Base-by-base conservation (phyloP, 2,113 vertebrate genomes). In the Archocentrus centrarchus region DNA sequence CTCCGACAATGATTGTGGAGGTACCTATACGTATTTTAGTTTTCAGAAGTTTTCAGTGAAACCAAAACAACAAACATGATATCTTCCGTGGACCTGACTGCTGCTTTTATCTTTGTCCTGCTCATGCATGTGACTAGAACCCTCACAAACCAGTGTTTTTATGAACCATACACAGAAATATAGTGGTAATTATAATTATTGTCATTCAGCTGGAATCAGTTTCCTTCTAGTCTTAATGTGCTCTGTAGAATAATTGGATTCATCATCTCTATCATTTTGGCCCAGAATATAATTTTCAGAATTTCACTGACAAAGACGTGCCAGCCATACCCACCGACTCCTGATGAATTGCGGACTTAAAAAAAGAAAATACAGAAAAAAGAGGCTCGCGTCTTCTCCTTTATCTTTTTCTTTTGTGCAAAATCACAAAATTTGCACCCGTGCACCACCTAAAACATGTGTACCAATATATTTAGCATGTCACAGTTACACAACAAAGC, bases 1-100 rank as follows among this genome's bases (percentile, higher is more conserved):
- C 63, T 82, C 75, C 81, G 86, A 92, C 81, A 66, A 68, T 77
- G 59, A 81, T 81, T 83, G 70, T 13, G 62, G 50, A 77, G 75
- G 75, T 77, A 77, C 55, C 53, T n/a, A 35, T 62, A 62, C 73
- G n/a, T 35, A 24, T 75, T 82, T 83, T 63, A 35, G 60, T 85
- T 86, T 80, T 83, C 32, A 58, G 5, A 90, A 70, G 30, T 37
- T 77, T 75, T 18, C 62, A 2, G 15, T 7, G n/a, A n/a, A 1
- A 57, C 30, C 60, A 15, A 47, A 44, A 13, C n/a, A 27, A 59
- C 50, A 53, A 15, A 18, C 50, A 18, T 53, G 17, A 30, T 15
- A 22, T 58, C 4, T 39, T 37, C 30, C 59, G 75, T 15, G 57
- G 22, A 24, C 17, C 7, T 41, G 77, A 11, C 50, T 2, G 27